These are phyloP conservation scores for Monarcha castaneiventris DNA, from an alignment of 2,113 vertebrate species.

Conservation along the genomic window DNA sequence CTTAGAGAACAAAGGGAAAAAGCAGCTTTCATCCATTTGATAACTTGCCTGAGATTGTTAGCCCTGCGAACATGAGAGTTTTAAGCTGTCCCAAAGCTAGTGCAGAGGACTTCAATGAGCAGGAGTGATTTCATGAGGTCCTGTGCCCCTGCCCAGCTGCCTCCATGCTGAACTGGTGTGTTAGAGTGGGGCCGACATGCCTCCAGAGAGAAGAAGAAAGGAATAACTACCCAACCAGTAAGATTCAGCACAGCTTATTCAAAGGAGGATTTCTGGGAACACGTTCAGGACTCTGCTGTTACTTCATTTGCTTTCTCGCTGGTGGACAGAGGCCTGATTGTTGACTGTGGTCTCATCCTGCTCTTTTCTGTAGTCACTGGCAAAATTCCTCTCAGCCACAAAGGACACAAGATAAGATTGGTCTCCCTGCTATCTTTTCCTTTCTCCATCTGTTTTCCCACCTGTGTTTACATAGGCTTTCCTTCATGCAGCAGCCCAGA, in stretches of 20 bases:
- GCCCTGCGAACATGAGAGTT: neutral
- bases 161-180: neutral
- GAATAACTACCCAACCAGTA: neutral
- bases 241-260: neutral
- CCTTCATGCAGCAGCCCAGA: neutral
- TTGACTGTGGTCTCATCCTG: slow-evolving; percentile 13
- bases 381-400: neutral
- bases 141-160: neutral
- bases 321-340: slow-evolving; percentile 24
- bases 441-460: slow-evolving; percentile 49
- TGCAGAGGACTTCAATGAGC: neutral
- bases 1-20: neutral
- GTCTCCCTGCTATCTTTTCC: slow-evolving; percentile 22
- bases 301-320: neutral
- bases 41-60: neutral
- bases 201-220: neutral
- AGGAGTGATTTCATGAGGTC: neutral
- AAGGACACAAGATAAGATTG: neutral
- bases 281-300: neutral
- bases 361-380: neutral
- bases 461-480: slow-evolving; percentile 41
- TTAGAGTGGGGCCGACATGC: neutral
- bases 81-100: neutral
- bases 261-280: neutral
- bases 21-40: neutral